Evolutionary conservation across 2,797 vertebrate genomes (phyloP).

Genomic region (Parambassis ranga): DNA sequence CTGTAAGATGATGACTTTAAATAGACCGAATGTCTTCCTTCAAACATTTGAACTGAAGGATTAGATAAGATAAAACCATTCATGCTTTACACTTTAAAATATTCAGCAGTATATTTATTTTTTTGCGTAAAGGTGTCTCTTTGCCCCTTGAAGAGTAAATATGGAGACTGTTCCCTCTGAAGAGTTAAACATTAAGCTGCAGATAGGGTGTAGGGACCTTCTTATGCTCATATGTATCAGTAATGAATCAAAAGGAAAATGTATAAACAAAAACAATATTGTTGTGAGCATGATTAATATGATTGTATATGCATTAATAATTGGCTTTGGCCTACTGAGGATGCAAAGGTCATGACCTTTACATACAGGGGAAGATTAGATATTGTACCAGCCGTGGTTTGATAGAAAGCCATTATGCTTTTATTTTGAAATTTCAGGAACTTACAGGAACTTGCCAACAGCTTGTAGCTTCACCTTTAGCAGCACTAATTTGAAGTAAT

Average conservation of each 20-base stretch:
- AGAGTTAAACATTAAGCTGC: constrained; percentile 77
- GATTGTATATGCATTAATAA: not conserved
- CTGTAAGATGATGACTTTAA: too few species aligned
- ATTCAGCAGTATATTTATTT: not conserved
- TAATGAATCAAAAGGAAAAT: not conserved
- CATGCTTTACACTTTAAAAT: not conserved
- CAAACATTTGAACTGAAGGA: too few species aligned
- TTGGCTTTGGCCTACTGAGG: not conserved
- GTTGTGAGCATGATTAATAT: not conserved
- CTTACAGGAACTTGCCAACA: too few species aligned
- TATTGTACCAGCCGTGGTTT: too few species aligned
- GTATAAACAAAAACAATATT: not conserved
- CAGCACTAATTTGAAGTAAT: too few species aligned
- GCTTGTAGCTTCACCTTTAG: too few species aligned
- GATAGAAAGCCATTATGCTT: too few species aligned
- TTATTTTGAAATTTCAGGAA: too few species aligned
- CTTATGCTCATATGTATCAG: not conserved
- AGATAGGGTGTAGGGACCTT: constrained; percentile 39
- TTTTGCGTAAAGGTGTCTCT: constrained; percentile 22
- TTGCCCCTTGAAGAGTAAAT: constrained; percentile 54
- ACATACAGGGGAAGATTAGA: not conserved
- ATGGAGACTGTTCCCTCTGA: constrained; percentile 24
- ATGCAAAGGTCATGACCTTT: not conserved
- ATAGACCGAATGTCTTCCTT: too few species aligned
- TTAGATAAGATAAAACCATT: too few species aligned